A percentile compares a stretch with the other conserved stretches of the same genome.
Evolutionary conservation across 2,797 vertebrate genomes (phyloP).

Genomic region (Propithecus perrieri): DNA sequence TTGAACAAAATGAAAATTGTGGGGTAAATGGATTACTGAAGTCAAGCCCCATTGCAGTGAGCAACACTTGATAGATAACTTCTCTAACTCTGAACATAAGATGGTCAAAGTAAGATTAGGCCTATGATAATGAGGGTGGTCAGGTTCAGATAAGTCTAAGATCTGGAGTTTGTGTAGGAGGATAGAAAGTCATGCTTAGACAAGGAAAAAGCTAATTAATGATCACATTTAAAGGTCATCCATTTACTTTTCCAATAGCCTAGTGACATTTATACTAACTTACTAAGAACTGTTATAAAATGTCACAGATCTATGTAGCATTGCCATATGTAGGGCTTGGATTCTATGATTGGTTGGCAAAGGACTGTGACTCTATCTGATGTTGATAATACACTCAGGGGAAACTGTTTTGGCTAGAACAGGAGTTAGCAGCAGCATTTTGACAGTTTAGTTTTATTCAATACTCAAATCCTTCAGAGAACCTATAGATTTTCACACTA

Average conservation of each 20-base stretch:
- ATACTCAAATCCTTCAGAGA: neutral
- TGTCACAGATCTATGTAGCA: slow-evolving; percentile 61
- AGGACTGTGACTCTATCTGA: neutral
- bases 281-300: slow-evolving; percentile 75
- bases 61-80: neutral
- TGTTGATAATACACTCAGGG: slow-evolving; percentile 36
- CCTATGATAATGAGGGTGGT: slow-evolving; percentile 57
- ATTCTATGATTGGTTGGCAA: neutral
- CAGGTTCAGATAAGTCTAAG: slow-evolving; percentile 45
- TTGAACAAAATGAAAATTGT: neutral
- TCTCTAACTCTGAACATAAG: slow-evolving; percentile 31
- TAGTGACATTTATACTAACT: slow-evolving; percentile 75
- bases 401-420: neutral
- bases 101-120: slow-evolving; percentile 47
- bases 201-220: slow-evolving; percentile 74
- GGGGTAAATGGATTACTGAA: neutral
- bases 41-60: neutral
- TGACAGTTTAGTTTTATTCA: slow-evolving; percentile 1
- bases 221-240: slow-evolving; percentile 75
- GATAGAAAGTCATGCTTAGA: slow-evolving; percentile 65
- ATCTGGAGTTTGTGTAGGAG: slow-evolving; percentile 62
- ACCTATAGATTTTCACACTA: neutral
- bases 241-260: slow-evolving; percentile 62
- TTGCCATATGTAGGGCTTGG: neutral
- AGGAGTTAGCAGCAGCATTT: neutral